phyloP scores from a whole-genome alignment of 1,140 invertebrate species.

The Orchestia grillus region DNA sequence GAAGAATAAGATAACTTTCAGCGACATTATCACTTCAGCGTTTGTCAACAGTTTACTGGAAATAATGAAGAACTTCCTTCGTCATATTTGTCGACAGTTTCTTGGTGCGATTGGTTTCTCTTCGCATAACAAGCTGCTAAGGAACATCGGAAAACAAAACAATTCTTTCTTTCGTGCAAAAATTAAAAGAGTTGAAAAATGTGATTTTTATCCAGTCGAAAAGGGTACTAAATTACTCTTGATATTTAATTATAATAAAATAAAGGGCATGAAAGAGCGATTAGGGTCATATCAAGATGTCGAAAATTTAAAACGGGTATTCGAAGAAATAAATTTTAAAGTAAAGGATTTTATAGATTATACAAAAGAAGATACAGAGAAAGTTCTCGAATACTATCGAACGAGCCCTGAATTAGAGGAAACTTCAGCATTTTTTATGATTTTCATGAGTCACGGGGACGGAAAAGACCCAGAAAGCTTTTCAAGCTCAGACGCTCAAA shows the following conservation, averaged over 20 bases:
- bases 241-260: neutral
- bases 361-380: neutral
- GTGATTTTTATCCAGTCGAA: neutral
- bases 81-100: too few relatives aligned
- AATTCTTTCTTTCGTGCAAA: neutral
- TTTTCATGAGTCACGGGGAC: constrained; percentile 49
- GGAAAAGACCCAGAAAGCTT: constrained; percentile 12
- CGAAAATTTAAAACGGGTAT: neutral
- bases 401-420: neutral
- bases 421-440: neutral
- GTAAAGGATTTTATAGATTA: neutral
- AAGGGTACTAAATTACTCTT: neutral
- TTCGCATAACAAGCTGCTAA: too few relatives aligned
- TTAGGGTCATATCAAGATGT: neutral
- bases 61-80: neutral
- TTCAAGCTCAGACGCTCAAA: neutral
- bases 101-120: too few relatives aligned
- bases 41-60: neutral
- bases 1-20: neutral
- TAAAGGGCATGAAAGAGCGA: neutral
- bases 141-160: too few relatives aligned
- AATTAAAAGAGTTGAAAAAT: neutral
- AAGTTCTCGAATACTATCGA: neutral
- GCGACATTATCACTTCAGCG: neutral
- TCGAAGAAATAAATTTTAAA: neutral